Base-by-base conservation (phyloP, 2,888 invertebrate species). In the Operophtera brumata region DNA sequence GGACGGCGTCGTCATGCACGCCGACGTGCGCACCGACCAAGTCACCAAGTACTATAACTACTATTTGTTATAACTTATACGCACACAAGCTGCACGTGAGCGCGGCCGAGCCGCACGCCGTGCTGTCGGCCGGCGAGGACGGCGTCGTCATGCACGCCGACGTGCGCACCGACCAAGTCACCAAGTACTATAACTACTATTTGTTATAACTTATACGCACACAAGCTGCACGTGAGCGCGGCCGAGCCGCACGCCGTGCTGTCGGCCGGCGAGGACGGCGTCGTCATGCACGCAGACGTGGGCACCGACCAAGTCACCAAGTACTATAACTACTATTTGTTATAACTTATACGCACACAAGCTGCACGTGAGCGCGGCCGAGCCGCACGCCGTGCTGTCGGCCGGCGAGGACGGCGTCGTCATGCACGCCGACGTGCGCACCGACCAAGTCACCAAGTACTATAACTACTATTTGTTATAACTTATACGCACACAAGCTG, bases 111-210 rank as follows among this genome's bases (percentile, higher is more conserved):
- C 2, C 41, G 28, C 44, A 43, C 77, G 84, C 94, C 49, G 91
- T 96, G 44, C 89, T 97, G 25, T 96, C 96, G 62, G 97, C 95
- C 64, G 98, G 97, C 0, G 97, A 98, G 86, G 98, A 98, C 88
- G 96, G 95, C 0, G 88, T 93, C 54, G 94, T 97, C 7, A 92
- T 94, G 73, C 94, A 94, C 70, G 93, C 95, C 62, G 98, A 98
- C 88, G 92, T 98, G 54, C 91, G 98, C 43, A 91, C 93, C 59
- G 91, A 92, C 36, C 93, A 92, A 72, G 91, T 94, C 11, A 59
- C 70, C 57, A 80, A 77, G 92, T 76, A 92, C 8, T n/a, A 3
- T 9, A n/a, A n/a, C 8, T n/a, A 9, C 10, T 32, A 4, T 6
- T 28, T 6, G 28, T 28, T n/a, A n/a, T n/a, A n/a, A 28, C 28